Evolutionary conservation across 2,888 invertebrate species (phyloP).

Genomic region (Drosophila mimetica): DNA sequence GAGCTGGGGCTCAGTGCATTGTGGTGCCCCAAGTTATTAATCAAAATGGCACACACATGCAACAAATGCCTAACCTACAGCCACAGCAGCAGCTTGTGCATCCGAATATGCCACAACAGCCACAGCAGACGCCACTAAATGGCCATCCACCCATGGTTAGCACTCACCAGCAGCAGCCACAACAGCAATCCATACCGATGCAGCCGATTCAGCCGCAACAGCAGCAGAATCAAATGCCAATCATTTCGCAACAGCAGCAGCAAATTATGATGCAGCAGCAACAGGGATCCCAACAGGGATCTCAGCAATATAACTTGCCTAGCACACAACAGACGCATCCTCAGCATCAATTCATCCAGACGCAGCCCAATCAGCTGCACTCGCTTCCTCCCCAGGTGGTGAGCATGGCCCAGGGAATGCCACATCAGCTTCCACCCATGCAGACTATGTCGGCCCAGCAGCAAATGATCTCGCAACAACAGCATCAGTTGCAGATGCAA

Average conservation of each 20-base stretch:
- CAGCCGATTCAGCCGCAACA: slow-evolving; percentile 44
- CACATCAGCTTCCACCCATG: slow-evolving; percentile 57
- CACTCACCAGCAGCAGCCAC: slow-evolving; percentile 46
- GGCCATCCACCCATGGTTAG: slow-evolving; percentile 53
- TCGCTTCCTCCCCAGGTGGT: slow-evolving; percentile 60
- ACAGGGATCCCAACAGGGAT: slow-evolving; percentile 45
- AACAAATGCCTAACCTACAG: slow-evolving; percentile 24
- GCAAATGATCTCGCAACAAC: slow-evolving; percentile 63
- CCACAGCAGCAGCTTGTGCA: slow-evolving; percentile 53
- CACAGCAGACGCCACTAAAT: slow-evolving; percentile 47
- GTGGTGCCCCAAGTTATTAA: slow-evolving; percentile 50
- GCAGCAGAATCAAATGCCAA: slow-evolving; percentile 41
- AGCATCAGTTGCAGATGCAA: slow-evolving; percentile 57
- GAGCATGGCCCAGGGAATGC: slow-evolving; percentile 51
- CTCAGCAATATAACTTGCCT: slow-evolving; percentile 59
- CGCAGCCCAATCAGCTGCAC: slow-evolving; percentile 68
- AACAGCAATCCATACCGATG: slow-evolving; percentile 49
- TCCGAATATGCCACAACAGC: slow-evolving; percentile 53
- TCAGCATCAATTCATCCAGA: slow-evolving; percentile 58
- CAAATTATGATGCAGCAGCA: slow-evolving; percentile 49
- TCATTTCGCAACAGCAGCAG: slow-evolving; percentile 39
- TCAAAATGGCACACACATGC: slow-evolving; percentile 52
- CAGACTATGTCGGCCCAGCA: slow-evolving; percentile 52
- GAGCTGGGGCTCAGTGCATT: slow-evolving; percentile 14
- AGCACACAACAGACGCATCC: slow-evolving; percentile 55